phyloP scores from a whole-genome alignment of 2,888 invertebrate species.

The Trichogramma evanescens region DNA sequence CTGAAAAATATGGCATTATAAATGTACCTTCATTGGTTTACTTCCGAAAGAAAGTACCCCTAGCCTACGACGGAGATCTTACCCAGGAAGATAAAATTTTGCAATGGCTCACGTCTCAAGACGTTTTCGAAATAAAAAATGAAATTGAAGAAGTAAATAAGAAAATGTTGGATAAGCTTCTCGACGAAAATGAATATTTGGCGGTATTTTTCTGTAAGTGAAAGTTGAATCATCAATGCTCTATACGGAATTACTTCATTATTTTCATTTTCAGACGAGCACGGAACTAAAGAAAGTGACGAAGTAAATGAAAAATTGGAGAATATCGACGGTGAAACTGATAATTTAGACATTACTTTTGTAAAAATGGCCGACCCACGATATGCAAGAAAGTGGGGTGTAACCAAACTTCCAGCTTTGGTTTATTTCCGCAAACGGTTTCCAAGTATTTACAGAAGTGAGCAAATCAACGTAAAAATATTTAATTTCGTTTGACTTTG shows the following conservation, averaged over 20 bases:
- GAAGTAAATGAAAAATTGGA: conserved; percentile 80
- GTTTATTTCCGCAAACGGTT: conserved; percentile 87
- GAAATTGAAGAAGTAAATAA: conserved; percentile 96
- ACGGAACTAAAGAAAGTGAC: conserved; percentile 71
- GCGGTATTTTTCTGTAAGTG: conserved; percentile 92
- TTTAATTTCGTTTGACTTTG: no score
- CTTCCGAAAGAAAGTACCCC: conserved; percentile 75
- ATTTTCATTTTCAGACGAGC: conserved; percentile 60
- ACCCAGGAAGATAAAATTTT: conserved; percentile 79
- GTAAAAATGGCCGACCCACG: conserved; percentile 89
- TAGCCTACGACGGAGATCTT: conserved; percentile 84
- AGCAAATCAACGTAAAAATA: conserved; percentile 3
- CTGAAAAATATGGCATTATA: conserved; percentile 73
- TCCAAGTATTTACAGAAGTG: conserved; percentile 87
- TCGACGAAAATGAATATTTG: conserved; percentile 91
- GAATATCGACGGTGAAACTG: conserved; percentile 90
- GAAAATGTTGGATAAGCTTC: conserved; percentile 89
- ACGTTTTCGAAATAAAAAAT: conserved; percentile 90
- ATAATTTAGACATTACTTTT: conserved; percentile 88
- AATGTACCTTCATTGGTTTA: conserved; percentile 82
- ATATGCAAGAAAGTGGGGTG: conserved; percentile 90
- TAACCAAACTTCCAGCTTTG: conserved; percentile 81
- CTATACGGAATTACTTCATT: conserved; percentile 1
- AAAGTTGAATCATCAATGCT: not conserved
- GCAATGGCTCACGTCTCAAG: conserved; percentile 87